Base-by-base conservation (phyloP, 2,888 invertebrate genomes). In the Calliopum simillimum region DNA sequence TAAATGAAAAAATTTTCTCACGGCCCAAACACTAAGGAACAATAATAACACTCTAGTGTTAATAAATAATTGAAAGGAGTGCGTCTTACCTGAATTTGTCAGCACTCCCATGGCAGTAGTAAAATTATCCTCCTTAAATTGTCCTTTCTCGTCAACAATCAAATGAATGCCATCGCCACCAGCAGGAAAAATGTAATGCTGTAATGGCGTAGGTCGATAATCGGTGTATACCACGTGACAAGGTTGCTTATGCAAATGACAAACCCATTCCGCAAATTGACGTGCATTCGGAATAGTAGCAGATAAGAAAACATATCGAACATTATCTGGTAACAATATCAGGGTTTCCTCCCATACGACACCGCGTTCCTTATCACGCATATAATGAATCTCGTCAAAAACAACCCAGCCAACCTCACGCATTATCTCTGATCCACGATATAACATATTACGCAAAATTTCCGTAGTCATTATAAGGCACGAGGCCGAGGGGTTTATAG, bases 381-480 rank as follows among this genome's bases (percentile, higher is more conserved):
- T 99, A 85, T 99, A 99, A 87, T 99, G 99, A 79, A 99, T 99
- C 88, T 99, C 99, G 84, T 99, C 99, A 87, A 99, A 99, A 67
- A 99, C 90, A 1, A 99, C 99, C 99, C 99, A 99, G 63, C 98
- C 99, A 0, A 99, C 98, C 90, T 99, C 99, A 71, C 98, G 90
- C 95, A 98, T 98, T 23, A 99, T 93, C 89, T 99, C 98, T 49
- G 98, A 98, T 62, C 99, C 99, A 82, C 99, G 89, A 83, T 99
- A 99, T 70, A 99, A 88, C 99, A 99, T 99, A 81, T 97, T 98
- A 74, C 99, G 89, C 73, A 99, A 88, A 90, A 99, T 99, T 89
- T 99, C 99, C n/a, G 99, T 99, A 0, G 99, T 99, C 99, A 99
- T 99, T 76, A 99, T 98, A 47, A 99, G 90, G 86, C 98, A 97